Evolutionary conservation across 2,797 vertebrate species (phyloP).

Genomic region (Psittacula derbiana): DNA sequence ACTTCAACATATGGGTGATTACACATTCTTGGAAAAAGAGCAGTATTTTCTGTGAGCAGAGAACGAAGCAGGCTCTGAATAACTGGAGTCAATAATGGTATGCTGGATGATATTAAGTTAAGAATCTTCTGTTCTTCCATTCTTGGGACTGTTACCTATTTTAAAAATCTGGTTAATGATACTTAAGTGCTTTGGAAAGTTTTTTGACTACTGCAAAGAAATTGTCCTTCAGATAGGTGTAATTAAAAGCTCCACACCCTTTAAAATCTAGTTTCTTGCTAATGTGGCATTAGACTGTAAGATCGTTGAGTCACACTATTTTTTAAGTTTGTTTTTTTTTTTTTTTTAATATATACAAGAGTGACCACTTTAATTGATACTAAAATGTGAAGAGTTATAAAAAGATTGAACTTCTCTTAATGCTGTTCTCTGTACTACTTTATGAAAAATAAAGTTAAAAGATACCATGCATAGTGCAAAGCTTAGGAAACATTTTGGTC

Average conservation of each 20-base stretch:
- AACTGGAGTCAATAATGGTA: rapidly evolving
- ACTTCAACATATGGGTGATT: neutral
- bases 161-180: neutral
- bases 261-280: neutral
- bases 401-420: neutral
- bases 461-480: neutral
- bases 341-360: neutral
- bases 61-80: neutral
- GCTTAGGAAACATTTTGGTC: neutral
- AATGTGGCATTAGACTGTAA: neutral
- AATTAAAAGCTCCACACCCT: neutral
- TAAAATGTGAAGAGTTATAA: neutral
- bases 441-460: neutral
- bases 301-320: neutral
- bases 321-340: neutral
- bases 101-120: neutral
- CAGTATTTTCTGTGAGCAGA: neutral
- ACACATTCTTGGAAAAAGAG: neutral
- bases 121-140: neutral
- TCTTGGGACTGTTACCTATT: neutral
- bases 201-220: neutral
- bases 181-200: neutral
- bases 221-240: neutral
- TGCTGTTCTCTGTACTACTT: neutral
- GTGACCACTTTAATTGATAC: neutral